Evolutionary conservation across 2,888 invertebrate genomes (phyloP).

Genomic region (Megastigmus dorsalis): DNA sequence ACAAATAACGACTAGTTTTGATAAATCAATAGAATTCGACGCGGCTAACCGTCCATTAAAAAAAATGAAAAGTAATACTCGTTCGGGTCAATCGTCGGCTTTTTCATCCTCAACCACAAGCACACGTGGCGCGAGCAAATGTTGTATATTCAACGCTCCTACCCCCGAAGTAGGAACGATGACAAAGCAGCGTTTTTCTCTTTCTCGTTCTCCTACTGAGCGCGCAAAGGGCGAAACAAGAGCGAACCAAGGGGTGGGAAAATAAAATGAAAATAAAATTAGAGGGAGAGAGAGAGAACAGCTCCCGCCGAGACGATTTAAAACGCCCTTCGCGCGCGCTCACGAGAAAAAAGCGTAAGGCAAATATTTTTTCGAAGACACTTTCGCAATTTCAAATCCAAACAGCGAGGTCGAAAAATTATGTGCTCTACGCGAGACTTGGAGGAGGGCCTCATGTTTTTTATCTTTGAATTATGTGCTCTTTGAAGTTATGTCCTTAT

Average conservation of each 20-base stretch:
- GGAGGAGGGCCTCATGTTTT: too few species aligned
- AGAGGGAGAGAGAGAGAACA: background rate
- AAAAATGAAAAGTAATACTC: background rate
- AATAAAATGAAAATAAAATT: constrained; percentile 23
- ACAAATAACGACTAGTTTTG: too few species aligned
- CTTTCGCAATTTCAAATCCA: constrained; percentile 35
- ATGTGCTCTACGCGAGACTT: too few species aligned
- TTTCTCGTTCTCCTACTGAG: background rate
- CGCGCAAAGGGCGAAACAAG: too few species aligned
- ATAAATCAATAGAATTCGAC: too few species aligned
- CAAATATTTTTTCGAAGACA: constrained; percentile 28
- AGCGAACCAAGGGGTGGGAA: background rate
- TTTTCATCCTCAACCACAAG: background rate
- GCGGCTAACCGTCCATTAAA: too few species aligned
- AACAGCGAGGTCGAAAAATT: background rate
- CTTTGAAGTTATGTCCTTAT: constrained; percentile 18
- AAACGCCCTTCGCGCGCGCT: background rate
- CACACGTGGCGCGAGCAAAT: too few species aligned
- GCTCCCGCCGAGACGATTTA: too few species aligned
- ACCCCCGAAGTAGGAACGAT: too few species aligned
- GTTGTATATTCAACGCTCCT: constrained; percentile 9
- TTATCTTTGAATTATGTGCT: background rate
- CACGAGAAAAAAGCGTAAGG: background rate
- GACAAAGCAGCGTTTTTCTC: constrained; percentile 9
- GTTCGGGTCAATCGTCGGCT: background rate